These are phyloP conservation scores for Mythimna ferrago DNA, from an alignment of 2,888 invertebrate species.

Conservation along the genomic window DNA sequence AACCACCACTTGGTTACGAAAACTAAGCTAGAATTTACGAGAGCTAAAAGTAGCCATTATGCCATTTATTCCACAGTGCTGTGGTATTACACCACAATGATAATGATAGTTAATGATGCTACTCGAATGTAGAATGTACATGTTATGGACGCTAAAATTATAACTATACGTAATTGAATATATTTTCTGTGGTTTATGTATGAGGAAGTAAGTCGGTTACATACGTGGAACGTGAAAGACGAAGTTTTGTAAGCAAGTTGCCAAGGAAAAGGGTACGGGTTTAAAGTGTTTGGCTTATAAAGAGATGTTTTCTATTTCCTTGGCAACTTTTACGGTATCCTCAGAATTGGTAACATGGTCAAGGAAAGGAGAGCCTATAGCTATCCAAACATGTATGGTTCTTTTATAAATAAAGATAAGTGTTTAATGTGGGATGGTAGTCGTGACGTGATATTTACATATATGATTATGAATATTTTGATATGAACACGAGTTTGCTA, in stretches of 20 bases:
- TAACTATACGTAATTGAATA: constrained; percentile 31
- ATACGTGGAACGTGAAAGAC: background rate
- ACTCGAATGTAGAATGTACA: constrained; percentile 36
- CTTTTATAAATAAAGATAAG: background rate
- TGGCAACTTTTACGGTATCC: background rate
- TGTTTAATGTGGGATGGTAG: background rate
- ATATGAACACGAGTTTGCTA: constrained; percentile 5
- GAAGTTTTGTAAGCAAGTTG: background rate
- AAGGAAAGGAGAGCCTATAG: background rate
- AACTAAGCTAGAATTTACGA: constrained; percentile 24
- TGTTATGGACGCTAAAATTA: constrained; percentile 39
- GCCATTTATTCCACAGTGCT: constrained; percentile 36
- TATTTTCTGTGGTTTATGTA: constrained; percentile 9
- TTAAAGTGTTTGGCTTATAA: background rate
- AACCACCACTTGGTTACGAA: constrained; percentile 12
- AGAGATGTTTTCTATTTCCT: background rate
- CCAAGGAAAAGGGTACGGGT: background rate
- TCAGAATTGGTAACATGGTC: background rate
- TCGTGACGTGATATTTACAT: constrained; percentile 15
- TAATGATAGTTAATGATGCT: constrained; percentile 55
- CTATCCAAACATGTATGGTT: background rate
- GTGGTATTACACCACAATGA: constrained; percentile 45
- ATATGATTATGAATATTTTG: constrained; percentile 19
- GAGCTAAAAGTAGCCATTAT: constrained; percentile 49
- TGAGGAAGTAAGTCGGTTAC: constrained; percentile 24